Conservation (phyloP, 2,113 vertebrate genomes). For the Archocentrus centrarchus region DNA sequence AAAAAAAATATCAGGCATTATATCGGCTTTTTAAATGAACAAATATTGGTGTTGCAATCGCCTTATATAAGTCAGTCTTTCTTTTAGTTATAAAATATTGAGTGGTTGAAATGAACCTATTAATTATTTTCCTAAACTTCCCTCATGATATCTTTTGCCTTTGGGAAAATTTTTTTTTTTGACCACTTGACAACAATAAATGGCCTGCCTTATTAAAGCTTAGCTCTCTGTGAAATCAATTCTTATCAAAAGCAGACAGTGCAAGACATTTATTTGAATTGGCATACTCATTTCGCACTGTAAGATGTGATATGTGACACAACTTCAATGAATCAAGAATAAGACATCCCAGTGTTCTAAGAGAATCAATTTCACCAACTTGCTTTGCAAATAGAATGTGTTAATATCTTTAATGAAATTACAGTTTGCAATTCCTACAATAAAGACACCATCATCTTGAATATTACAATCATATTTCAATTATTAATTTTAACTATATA, state of each 20-base stretch:
- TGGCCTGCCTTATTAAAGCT: not conserved
- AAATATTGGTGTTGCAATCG: not conserved
- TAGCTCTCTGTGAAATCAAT: not conserved
- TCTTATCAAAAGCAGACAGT: not conserved
- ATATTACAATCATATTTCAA: not conserved
- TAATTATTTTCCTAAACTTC: not conserved
- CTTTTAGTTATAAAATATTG: no score
- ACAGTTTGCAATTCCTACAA: not conserved
- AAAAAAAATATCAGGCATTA: not conserved
- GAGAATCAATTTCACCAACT: not conserved
- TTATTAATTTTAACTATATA: not conserved
- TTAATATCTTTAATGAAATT: not conserved
- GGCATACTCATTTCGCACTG: not conserved
- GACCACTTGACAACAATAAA: not conserved
- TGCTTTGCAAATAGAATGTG: not conserved
- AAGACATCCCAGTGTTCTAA: not conserved
- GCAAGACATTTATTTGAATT: conserved; percentile 3
- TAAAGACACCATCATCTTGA: not conserved
- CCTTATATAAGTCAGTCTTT: not conserved
- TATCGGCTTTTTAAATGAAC: not conserved
- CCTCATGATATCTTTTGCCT: not conserved
- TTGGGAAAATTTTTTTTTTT: not conserved
- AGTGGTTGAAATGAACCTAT: not conserved
- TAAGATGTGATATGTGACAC: not conserved
- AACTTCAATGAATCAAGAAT: not conserved